Conservation (phyloP, 1,140 invertebrate species). For the Ephestia elutella region DNA sequence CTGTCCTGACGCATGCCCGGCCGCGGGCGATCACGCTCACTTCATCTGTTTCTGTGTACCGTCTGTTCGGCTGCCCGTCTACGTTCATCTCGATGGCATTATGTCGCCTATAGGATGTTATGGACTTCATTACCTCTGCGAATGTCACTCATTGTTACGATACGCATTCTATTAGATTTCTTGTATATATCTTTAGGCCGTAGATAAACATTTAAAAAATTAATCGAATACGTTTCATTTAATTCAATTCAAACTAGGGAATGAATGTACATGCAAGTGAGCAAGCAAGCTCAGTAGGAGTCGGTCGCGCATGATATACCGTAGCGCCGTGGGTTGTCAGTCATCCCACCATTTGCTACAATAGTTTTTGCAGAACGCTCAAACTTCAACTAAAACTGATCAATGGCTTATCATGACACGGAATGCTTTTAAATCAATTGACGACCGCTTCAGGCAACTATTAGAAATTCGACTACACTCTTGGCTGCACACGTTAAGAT, state of each 20-base stretch:
- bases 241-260: constrained; percentile 32
- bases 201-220: constrained; percentile 36
- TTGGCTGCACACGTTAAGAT: constrained; percentile 70
- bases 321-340: constrained; percentile 29
- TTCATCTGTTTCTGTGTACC: constrained; percentile 72
- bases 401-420: constrained; percentile 68
- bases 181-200: constrained; percentile 63
- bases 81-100: constrained; percentile 67
- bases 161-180: constrained; percentile 70
- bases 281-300: constrained; percentile 27
- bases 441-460: constrained; percentile 67
- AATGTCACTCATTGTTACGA: constrained; percentile 70
- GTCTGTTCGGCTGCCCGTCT: constrained; percentile 65
- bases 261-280: constrained; percentile 25
- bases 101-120: constrained; percentile 61
- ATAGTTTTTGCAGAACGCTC: constrained; percentile 41
- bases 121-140: constrained; percentile 64
- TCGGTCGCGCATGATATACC: constrained; percentile 41
- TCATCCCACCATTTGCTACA: constrained; percentile 43
- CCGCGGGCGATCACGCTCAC: constrained; percentile 70
- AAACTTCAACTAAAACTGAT: constrained; percentile 38
- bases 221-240: constrained; percentile 25
- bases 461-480: constrained; percentile 70
- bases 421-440: constrained; percentile 66
- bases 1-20: constrained; percentile 72